Evolutionary conservation across 1,140 invertebrate genomes (phyloP).

Genomic region (Linepithema humile): DNA sequence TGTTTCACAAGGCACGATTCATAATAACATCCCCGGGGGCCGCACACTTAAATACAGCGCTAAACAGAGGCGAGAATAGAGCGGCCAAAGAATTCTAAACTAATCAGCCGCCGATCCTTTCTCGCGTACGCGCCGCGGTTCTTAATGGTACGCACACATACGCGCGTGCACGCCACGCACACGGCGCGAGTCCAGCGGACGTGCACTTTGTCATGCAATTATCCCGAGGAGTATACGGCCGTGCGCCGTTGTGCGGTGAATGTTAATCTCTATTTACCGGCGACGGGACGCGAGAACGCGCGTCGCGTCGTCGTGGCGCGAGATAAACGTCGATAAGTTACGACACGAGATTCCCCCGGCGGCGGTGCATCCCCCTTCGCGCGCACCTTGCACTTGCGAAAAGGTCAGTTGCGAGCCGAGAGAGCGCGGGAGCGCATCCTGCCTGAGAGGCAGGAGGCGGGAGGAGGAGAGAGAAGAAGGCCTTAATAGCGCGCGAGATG

Average conservation of each 20-base stretch:
- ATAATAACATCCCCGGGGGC: neutral
- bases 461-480: neutral
- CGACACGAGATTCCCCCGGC: constrained; percentile 42
- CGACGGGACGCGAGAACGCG: constrained; percentile 36
- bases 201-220: constrained; percentile 57
- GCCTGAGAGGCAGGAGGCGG: neutral
- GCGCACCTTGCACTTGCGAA: constrained; percentile 58
- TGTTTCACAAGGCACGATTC: constrained; percentile 18
- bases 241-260: constrained; percentile 31
- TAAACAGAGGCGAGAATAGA: constrained; percentile 33
- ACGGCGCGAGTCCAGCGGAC: constrained; percentile 46
- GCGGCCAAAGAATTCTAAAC: constrained; percentile 18
- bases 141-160: constrained; percentile 45
- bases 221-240: constrained; percentile 36
- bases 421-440: neutral
- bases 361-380: constrained; percentile 5
- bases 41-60: neutral
- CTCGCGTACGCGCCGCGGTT: constrained; percentile 42
- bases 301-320: constrained; percentile 34
- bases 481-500: constrained; percentile 52
- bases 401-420: constrained; percentile 41
- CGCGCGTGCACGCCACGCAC: constrained; percentile 59
- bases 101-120: constrained; percentile 36
- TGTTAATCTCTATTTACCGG: constrained; percentile 52
- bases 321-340: constrained; percentile 59